phyloP scores from a whole-genome alignment of 1,140 invertebrate species.

The Drosophila punjabiensis region DNA sequence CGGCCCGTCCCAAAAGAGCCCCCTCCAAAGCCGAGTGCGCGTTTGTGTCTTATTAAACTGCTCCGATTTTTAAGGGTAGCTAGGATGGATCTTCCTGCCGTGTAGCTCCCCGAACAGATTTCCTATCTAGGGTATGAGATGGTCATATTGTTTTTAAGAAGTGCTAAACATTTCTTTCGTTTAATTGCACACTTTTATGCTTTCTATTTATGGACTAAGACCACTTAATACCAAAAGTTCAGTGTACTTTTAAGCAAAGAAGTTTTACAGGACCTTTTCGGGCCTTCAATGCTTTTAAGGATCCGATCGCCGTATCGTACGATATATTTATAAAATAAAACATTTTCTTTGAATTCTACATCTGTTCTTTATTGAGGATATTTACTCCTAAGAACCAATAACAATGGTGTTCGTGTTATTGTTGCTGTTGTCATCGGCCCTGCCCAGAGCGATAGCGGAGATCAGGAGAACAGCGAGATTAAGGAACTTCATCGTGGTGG shows the following conservation, averaged over 20 bases:
- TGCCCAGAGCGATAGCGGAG: too few relatives aligned
- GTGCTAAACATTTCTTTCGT: constrained; percentile 9
- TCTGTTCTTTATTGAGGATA: too few relatives aligned
- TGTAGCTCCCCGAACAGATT: constrained; percentile 3
- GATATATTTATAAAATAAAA: too few relatives aligned
- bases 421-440: too few relatives aligned
- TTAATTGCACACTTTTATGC: constrained; percentile 5
- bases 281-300: too few relatives aligned
- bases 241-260: neutral
- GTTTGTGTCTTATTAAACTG: constrained; percentile 56
- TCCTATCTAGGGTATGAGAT: constrained; percentile 6
- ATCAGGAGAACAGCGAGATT: too few relatives aligned
- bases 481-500: too few relatives aligned
- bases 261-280: neutral
- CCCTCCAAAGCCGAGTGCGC: neutral
- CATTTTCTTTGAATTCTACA: too few relatives aligned
- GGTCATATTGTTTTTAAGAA: constrained; percentile 7
- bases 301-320: too few relatives aligned
- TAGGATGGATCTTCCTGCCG: neutral
- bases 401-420: too few relatives aligned
- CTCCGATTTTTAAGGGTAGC: constrained; percentile 55
- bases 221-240: neutral
- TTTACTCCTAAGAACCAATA: too few relatives aligned
- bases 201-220: neutral
- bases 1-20: constrained; percentile 27